Percentiles rank a stretch among this genome's conserved stretches.
Conservation (phyloP, 2,113 vertebrate genomes). For the Sakesphorus luctuosus region DNA sequence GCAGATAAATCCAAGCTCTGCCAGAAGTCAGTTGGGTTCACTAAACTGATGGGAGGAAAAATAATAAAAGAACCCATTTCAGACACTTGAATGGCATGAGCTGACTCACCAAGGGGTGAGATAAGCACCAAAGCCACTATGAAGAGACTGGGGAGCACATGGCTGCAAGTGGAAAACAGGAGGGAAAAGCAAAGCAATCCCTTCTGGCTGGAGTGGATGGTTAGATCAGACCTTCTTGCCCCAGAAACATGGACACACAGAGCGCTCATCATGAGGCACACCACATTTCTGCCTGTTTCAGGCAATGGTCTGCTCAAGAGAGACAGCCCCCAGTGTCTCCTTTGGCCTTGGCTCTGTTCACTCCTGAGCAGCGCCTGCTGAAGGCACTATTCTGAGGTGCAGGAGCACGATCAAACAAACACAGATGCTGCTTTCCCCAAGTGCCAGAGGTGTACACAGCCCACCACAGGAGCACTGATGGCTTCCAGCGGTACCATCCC, state of each 20-base stretch:
- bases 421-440: background rate
- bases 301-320: background rate
- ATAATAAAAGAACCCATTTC: background rate
- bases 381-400: background rate
- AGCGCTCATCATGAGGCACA: accelerated
- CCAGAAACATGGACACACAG: background rate
- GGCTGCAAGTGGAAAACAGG: background rate
- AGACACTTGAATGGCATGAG: background rate
- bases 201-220: background rate
- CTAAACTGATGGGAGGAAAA: background rate
- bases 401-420: background rate
- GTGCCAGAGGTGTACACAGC: background rate
- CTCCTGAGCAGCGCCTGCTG: background rate
- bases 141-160: accelerated
- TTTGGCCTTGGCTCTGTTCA: accelerated
- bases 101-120: background rate
- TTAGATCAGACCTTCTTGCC: background rate
- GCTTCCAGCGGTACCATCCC: accelerated
- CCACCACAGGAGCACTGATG: accelerated
- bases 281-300: background rate
- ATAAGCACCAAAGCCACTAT: background rate
- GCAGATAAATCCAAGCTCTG: background rate
- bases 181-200: background rate
- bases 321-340: accelerated
- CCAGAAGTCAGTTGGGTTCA: background rate